Evolutionary conservation across 2,113 vertebrate species (phyloP), one percentile per base, ranked within the genome.

Genomic region (Chloropsis hardwickii): DNA sequence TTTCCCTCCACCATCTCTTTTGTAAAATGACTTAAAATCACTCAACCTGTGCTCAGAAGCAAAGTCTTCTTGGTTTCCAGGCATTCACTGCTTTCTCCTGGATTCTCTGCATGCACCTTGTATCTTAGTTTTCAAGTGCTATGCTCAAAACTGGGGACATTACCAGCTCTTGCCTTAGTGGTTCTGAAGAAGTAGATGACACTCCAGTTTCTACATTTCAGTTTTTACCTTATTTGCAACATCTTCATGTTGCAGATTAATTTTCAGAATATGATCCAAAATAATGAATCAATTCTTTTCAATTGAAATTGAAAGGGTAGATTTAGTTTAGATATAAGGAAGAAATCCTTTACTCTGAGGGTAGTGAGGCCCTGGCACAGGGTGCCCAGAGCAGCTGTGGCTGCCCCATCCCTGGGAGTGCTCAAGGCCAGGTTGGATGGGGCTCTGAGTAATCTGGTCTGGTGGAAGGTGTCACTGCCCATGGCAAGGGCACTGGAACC

Each of bases 221-320:
- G 10, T 33, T 90, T 91, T 65, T 29, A 76, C 58, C 33, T 90
- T 61, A 69, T 69, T 92, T 94, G 57, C 37, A 64, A 53, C 28
- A 56, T 25, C 28, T 9, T 14, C 13, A 39, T 60, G 37, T 58
- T 91, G 70, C 94, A 90, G 40, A 54, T 27, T 76, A 14, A 29
- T 80, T 90, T 64, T 64, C 53, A 79, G 53, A 82, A 53, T 57
- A 28, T 66, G 42, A 86, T 76, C 45, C 25, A 57, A 76, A 92
- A 44, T 45, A 80, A 86, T 45, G 31, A 20, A 37, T n/a, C 0
- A 0, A 2, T 56, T 81, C 9, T 58, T 74, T 64, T 53, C 9
- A 60, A 5, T n/a, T 39, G 37, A 84, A 74, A 67, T 42, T 54
- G 27, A 81, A 61, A 81, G 27, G 16, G 27, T 54, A 48, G 23